phyloP scores from a whole-genome alignment of 2,113 vertebrate species.

The Sphyrna mokarran region DNA sequence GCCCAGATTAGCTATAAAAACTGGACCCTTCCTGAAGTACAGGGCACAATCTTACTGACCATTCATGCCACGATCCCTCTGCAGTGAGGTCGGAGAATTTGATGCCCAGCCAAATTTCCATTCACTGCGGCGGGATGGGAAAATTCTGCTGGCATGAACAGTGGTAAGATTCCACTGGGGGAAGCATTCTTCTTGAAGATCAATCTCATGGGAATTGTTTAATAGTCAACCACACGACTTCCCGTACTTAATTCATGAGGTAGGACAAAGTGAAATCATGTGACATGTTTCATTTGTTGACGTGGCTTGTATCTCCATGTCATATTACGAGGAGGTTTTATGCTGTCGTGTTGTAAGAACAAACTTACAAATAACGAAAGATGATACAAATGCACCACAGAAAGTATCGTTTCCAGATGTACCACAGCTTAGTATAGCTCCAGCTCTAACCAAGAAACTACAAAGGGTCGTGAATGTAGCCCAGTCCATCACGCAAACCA shows the following conservation, averaged over 20 bases:
- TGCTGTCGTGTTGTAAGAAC: background rate
- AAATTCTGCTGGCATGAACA: too few species aligned
- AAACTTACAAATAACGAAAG: background rate
- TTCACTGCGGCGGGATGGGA: too few species aligned
- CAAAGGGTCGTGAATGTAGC: too few species aligned
- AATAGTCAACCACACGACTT: background rate
- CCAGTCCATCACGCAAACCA: too few species aligned
- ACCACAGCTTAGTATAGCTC: too few species aligned
- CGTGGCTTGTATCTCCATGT: background rate
- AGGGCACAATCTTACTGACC: too few species aligned
- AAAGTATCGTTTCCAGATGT: too few species aligned
- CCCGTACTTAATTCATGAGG: background rate
- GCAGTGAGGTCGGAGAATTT: too few species aligned
- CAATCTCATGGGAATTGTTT: background rate
- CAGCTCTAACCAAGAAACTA: too few species aligned
- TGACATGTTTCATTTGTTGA: background rate
- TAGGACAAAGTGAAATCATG: background rate
- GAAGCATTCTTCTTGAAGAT: background rate
- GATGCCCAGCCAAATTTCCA: too few species aligned
- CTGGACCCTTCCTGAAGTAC: background rate
- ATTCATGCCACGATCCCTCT: too few species aligned
- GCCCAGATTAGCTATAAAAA: background rate
- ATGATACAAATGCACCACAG: background rate
- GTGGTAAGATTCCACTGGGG: background rate
- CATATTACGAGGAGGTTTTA: background rate